phyloP scores from a whole-genome alignment of 2,797 vertebrate genomes.

The Anguilla megastoma region DNA sequence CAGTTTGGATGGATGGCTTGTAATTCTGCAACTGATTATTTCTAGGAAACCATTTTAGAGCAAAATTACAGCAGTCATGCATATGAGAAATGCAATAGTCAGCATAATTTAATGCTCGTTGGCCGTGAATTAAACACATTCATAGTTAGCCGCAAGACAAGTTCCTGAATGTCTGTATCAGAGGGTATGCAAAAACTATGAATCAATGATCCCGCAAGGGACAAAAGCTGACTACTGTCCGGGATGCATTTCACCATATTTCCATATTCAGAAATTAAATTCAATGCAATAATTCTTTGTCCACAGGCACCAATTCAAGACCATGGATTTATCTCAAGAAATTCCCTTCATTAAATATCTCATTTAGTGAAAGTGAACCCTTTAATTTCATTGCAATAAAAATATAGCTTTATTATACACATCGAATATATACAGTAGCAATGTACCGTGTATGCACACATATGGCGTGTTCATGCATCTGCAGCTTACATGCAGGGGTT shows the following conservation, averaged over 20 bases:
- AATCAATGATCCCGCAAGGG: neutral
- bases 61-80: neutral
- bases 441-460: constrained; percentile 1
- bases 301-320: neutral
- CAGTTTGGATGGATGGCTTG: neutral
- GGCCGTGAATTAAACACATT: neutral
- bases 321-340: neutral
- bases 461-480: neutral
- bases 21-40: neutral
- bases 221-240: neutral
- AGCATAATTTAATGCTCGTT: neutral
- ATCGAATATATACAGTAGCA: constrained; percentile 9
- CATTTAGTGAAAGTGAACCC: neutral
- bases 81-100: neutral
- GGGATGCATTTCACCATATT: neutral
- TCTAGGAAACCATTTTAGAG: neutral
- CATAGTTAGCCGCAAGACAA: neutral
- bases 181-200: neutral
- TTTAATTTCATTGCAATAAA: constrained; percentile 8
- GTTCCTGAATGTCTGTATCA: neutral
- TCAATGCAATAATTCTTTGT: neutral
- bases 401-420: constrained; percentile 21
- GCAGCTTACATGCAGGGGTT: constrained; percentile 18
- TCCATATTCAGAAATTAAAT: neutral
- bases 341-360: constrained; percentile 20